Base-by-base conservation (phyloP, 1,140 invertebrate species). In the Drosophila parabipectinata region DNA sequence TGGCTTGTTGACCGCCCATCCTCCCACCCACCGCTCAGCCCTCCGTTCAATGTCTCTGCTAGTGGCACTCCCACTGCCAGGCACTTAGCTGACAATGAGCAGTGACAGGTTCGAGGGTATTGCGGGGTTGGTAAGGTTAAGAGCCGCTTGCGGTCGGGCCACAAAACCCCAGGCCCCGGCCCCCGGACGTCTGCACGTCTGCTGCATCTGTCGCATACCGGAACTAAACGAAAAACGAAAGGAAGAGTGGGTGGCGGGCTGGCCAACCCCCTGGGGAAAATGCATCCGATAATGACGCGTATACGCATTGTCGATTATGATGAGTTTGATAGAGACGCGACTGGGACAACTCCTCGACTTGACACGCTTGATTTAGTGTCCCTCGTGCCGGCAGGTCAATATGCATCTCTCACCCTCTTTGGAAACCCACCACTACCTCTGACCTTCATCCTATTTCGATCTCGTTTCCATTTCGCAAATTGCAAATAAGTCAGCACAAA, bases 21-120 rank as follows among this genome's bases (percentile, higher is more conserved):
- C 47, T n/a, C 51, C 28, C 34, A 44, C 6, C 6, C 41, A 7
- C 41, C 15, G 57, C 44, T 37, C 34, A 15, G 18, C 6, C 34
- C 39, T 28, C 39, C 2, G 12, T 15, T 51, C 34, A 12, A 37
- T 37, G 34, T 37, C n/a, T 24, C 34, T 47, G 44, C 18, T 21
- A 47, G 34, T 37, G 34, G 10, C 10, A 58, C 51, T 26, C 44
- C 59, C 64, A 47, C 74, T 39, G 39, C 45, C 56, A 66, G 59
- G 67, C 82, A 88, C 82, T 88, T 88, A 82, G 83, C 75, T 72
- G 82, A 87, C 82, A 87, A 87, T 87, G 82, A 88, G 82, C 79
- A 82, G 71, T 88, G 82, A 88, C 83, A 89, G 83, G 72, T 59
- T 41, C 37, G 54, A 53, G 55, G 48, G 59, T 15, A 61, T 51